Conservation (phyloP, 2,113 vertebrate species). For the Platysternon megacephalum region DNA sequence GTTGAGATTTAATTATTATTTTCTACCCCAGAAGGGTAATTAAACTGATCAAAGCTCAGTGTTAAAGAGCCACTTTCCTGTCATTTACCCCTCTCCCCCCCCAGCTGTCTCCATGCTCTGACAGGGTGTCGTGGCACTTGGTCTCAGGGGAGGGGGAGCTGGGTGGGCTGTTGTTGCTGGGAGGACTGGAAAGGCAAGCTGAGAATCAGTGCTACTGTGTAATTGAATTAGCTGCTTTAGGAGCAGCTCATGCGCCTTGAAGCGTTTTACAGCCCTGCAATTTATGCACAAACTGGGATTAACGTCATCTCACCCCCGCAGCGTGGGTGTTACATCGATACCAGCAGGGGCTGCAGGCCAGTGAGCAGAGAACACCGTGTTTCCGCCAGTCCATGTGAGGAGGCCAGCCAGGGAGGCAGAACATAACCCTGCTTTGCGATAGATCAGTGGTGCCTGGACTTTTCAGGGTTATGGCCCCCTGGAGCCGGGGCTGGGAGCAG, state of each 20-base stretch:
- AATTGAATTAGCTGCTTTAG: neutral
- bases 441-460: neutral
- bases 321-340: neutral
- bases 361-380: neutral
- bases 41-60: neutral
- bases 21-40: neutral
- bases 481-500: too few species aligned
- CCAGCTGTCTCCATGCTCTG: neutral
- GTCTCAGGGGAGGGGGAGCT: neutral
- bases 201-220: neutral
- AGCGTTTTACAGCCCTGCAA: neutral
- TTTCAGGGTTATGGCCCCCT: too few species aligned
- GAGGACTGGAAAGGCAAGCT: neutral
- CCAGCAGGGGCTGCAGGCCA: neutral
- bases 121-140: neutral
- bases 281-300: neutral
- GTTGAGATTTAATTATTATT: neutral
- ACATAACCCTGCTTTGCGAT: neutral
- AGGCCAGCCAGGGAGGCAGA: neutral
- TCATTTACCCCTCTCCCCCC: neutral
- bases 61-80: accelerated
- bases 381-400: neutral
- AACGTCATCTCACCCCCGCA: neutral
- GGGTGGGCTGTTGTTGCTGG: neutral
- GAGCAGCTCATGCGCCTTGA: neutral